Evolutionary conservation across 2,797 vertebrate species (phyloP).

Genomic region (Knipowitschia caucasica): DNA sequence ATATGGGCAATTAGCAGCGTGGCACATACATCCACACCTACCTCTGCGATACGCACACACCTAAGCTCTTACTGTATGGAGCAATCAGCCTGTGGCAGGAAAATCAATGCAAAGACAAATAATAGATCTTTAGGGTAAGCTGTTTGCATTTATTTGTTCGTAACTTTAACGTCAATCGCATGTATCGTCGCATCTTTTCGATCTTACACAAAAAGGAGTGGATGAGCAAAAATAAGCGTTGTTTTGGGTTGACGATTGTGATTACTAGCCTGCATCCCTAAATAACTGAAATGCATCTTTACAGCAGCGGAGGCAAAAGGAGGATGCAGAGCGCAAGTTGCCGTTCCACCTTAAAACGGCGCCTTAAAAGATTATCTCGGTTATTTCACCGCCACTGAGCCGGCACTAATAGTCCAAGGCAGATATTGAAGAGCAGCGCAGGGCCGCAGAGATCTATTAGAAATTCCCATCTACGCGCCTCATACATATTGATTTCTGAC

Average conservation of each 20-base stretch:
- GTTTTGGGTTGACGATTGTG: constrained; percentile 14
- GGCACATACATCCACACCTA: constrained; percentile 64
- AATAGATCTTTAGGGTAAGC: background rate
- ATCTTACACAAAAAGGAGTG: background rate
- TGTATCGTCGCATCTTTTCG: background rate
- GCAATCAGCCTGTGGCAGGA: constrained; percentile 3
- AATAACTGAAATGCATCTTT: constrained; percentile 42
- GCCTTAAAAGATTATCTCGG: constrained; percentile 99
- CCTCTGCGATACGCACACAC: constrained; percentile 23
- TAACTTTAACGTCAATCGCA: background rate
- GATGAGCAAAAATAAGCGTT: background rate
- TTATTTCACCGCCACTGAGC: constrained; percentile 99
- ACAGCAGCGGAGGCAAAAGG: constrained; percentile 23
- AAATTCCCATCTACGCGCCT: constrained; percentile 99
- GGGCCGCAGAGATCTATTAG: constrained; percentile 99
- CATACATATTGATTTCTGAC: constrained; percentile 99
- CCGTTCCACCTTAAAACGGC: constrained; percentile 96
- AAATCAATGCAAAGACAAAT: background rate
- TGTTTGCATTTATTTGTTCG: no score
- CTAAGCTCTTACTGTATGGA: constrained; percentile 12
- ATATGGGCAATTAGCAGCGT: constrained; percentile 76
- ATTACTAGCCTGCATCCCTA: constrained; percentile 1
- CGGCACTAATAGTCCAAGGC: constrained; percentile 99
- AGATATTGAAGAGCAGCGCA: constrained; percentile 99
- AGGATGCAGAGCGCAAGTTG: constrained; percentile 43